Base-by-base conservation (phyloP, 2,888 invertebrate genomes). In the Mythimna vitellina region DNA sequence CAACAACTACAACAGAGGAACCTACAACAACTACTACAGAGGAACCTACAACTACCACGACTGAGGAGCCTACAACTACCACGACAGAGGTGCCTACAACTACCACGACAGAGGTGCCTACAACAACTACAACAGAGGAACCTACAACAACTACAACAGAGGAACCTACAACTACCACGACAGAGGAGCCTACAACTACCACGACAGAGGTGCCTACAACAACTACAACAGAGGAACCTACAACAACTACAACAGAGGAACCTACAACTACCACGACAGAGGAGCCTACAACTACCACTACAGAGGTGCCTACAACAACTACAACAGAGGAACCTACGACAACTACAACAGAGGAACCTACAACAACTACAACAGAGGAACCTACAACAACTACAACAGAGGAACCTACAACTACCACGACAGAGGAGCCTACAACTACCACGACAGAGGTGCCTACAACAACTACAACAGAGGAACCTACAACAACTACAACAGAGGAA, bases 401-500 rank as follows among this genome's bases (percentile, higher is more conserved):
- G 7, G 71, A 20, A n/a, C 68, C n/a, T n/a, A n/a, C n/a, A n/a
- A n/a, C 58, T 1, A 42, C 42, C 7, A 65, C 68, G 14, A 14
- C 14, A 3, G 14, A 10, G 9, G 38, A 38, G 8, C 7, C 38
- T 2, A 42, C 42, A 2, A 68, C 8, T 8, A 8, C 8, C 1
- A 8, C 76, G n/a, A 67, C 72, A 5, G 29, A 65, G 4, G 69
- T 3, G 1, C 42, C 72, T 1, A 73, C 73, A 1, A 70, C 70
- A 42, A 14, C 14, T n/a, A 46, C 63, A 25, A n/a, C n/a, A n/a
- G n/a, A n/a, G n/a, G 46, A 60, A 8, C 35, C 65, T 17, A 49
- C 73, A 0, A 72, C 14, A 20, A 66, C 56, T 77, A 83, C 57
- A 10, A 42, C 42, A 2, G 42, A 42, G 42, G 53, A 64, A 6